Conservation (phyloP, 2,888 invertebrate species). For the Nomada goodeniana region DNA sequence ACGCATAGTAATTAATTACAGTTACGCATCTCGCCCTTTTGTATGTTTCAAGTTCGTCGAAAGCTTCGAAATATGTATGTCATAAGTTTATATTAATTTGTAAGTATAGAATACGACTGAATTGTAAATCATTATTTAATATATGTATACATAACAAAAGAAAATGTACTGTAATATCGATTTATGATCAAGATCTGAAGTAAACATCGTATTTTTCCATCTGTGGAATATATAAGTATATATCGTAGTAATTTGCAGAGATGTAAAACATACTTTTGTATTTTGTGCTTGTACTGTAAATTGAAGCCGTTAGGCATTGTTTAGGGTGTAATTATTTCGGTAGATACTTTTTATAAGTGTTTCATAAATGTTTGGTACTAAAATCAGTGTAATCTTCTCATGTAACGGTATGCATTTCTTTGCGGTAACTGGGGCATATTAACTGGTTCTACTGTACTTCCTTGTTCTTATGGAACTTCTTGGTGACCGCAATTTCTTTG, state of each 20-base stretch:
- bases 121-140: no score
- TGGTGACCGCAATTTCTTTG: conserved; percentile 30
- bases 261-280: neutral
- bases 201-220: neutral
- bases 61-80: no score
- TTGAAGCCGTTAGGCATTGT: neutral
- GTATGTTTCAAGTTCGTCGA: no score
- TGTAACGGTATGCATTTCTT: conserved; percentile 47
- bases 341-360: conserved; percentile 14
- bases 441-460: conserved; percentile 51
- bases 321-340: neutral
- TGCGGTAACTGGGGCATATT: conserved; percentile 53
- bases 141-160: no score
- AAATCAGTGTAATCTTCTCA: conserved; percentile 7
- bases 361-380: conserved; percentile 10
- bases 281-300: neutral
- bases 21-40: no score
- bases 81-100: no score
- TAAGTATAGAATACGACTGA: no score
- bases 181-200: neutral
- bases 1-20: no score
- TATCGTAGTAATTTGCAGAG: neutral
- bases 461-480: conserved; percentile 33
- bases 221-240: neutral
- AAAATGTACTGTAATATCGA: neutral